phyloP scores from a whole-genome alignment of 92 coral and sea anemone species.

The Heteractis magnifica region DNA sequence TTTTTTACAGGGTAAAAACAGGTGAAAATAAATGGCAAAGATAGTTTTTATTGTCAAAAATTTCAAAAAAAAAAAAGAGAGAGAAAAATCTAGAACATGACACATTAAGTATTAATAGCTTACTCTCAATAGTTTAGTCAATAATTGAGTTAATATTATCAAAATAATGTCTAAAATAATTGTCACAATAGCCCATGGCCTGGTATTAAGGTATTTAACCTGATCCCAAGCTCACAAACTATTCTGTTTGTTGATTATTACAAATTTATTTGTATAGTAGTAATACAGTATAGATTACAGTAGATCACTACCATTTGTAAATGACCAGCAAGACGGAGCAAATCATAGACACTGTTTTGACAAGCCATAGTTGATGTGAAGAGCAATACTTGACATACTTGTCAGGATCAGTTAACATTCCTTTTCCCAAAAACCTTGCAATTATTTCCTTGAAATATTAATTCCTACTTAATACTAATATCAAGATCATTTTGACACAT shows the following conservation, averaged over 20 bases:
- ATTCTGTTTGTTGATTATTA: too few species aligned
- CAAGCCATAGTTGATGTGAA: background rate
- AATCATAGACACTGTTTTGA: background rate
- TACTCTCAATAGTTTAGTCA: background rate
- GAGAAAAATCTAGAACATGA: slow-evolving; percentile 2
- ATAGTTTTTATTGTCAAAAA: background rate
- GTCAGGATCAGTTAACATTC: background rate
- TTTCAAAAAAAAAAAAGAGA: background rate
- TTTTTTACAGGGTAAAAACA: background rate
- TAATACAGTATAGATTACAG: background rate
- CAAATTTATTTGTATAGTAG: too few species aligned
- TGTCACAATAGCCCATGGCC: background rate
- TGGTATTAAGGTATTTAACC: background rate
- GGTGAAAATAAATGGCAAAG: background rate
- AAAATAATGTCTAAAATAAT: background rate
- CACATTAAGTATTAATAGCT: background rate
- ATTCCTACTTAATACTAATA: too few species aligned
- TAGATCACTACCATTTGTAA: background rate
- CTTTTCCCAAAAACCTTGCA: background rate
- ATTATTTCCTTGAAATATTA: background rate
- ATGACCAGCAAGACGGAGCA: background rate
- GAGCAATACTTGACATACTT: background rate
- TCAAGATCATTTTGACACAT: too few species aligned
- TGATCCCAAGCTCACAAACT: background rate
- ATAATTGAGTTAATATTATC: background rate